These are phyloP conservation scores for Sarcophaga subvicina DNA, from an alignment of 2,888 invertebrate genomes.

Conservation along the genomic window DNA sequence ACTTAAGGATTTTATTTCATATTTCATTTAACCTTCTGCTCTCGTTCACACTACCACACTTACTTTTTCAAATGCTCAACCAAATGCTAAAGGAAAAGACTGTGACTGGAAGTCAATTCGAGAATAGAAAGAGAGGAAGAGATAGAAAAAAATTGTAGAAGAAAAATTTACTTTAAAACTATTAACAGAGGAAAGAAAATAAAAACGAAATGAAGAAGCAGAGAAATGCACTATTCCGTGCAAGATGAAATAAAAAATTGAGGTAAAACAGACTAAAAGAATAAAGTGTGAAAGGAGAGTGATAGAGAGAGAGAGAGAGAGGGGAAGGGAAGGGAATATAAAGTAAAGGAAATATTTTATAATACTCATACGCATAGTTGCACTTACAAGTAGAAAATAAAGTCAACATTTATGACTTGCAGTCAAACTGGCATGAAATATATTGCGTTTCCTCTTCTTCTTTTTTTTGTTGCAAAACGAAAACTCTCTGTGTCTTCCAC, in stretches of 20 bases:
- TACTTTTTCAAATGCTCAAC: background rate
- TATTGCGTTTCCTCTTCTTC: conserved; percentile 26
- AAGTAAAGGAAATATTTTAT: conserved; percentile 36
- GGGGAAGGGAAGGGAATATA: background rate
- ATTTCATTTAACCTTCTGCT: conserved; percentile 47
- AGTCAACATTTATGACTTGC: conserved; percentile 67
- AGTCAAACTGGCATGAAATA: conserved; percentile 65
- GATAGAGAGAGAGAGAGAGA: conserved; percentile 22
- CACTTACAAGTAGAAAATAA: conserved; percentile 56
- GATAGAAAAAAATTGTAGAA: background rate
- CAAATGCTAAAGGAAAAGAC: background rate
- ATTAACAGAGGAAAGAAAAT: conserved; percentile 5
- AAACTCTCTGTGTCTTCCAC: too few relatives aligned
- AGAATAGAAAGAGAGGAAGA: background rate
- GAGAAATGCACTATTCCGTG: background rate
- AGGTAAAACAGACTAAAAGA: background rate
- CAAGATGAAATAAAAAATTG: background rate
- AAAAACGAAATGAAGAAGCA: background rate
- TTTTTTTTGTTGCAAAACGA: too few relatives aligned
- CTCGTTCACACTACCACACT: background rate
- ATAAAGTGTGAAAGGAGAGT: background rate
- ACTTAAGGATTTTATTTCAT: conserved; percentile 49
- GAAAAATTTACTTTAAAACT: conserved; percentile 23
- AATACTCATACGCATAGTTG: conserved; percentile 64
- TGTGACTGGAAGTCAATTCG: background rate